These are phyloP conservation scores for Elgaria multicarinata DNA, from an alignment of 2,113 vertebrate species.

Conservation along the genomic window DNA sequence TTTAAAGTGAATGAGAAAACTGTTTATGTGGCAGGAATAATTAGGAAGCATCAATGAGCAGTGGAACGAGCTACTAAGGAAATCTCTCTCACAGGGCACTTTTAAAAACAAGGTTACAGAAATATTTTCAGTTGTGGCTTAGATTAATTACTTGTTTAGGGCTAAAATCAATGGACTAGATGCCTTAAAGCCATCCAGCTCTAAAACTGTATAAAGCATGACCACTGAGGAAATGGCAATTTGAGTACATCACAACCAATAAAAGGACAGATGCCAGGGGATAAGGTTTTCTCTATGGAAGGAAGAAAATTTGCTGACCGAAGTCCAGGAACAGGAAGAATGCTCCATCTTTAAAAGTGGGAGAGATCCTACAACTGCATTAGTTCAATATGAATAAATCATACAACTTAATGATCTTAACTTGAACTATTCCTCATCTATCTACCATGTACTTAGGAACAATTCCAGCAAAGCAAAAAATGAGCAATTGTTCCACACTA, in stretches of 20 bases:
- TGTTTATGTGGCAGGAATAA: background rate
- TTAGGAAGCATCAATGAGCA: background rate
- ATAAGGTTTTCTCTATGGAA: background rate
- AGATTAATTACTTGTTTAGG: background rate
- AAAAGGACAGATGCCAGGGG: background rate
- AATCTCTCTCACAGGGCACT: too few relatives aligned
- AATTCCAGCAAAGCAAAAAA: conserved; percentile 6
- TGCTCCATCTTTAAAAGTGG: background rate
- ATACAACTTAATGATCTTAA: background rate
- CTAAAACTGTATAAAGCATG: background rate
- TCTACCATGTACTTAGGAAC: background rate
- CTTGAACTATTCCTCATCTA: background rate
- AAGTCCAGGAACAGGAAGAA: background rate
- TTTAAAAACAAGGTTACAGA: background rate
- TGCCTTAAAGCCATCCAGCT: background rate
- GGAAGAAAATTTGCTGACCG: background rate
- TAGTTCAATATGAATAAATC: background rate
- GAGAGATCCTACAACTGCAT: background rate
- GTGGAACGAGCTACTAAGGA: background rate
- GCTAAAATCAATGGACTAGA: background rate
- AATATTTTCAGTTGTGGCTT: background rate
- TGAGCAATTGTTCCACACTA: background rate
- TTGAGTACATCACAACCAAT: background rate
- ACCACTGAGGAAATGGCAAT: background rate
- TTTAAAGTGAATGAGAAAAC: background rate